Conservation (phyloP, 1,140 invertebrate genomes). For the Whitmania pigra region DNA sequence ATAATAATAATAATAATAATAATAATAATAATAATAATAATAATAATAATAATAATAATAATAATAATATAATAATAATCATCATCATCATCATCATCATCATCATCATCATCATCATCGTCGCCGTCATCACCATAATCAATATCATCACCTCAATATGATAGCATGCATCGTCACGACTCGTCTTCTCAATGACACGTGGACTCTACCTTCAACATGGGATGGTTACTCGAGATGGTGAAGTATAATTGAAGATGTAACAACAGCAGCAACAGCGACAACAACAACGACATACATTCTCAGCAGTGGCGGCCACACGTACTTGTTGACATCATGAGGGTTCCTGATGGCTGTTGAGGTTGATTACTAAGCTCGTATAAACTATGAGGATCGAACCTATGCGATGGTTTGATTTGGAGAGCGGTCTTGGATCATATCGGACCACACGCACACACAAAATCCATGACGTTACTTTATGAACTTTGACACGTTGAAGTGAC, state of each 20-base stretch:
- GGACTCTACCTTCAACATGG: background rate
- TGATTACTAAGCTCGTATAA: no score
- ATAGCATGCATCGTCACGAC: background rate
- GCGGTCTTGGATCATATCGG: no score
- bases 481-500: no score
- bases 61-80: background rate
- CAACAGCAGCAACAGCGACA: no score
- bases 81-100: background rate
- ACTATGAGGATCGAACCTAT: no score
- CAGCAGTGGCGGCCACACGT: background rate
- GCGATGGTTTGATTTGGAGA: no score
- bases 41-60: background rate
- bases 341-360: no score
- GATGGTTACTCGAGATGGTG: background rate
- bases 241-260: background rate
- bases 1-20: background rate
- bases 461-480: no score
- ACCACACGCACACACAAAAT: no score
- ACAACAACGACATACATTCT: background rate
- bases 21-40: background rate
- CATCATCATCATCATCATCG: background rate
- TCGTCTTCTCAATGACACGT: background rate
- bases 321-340: no score
- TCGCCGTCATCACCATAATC: background rate
- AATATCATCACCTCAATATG: constrained; percentile 10